Conservation (phyloP, 1,140 invertebrate genomes). For the Cylas formicarius region DNA sequence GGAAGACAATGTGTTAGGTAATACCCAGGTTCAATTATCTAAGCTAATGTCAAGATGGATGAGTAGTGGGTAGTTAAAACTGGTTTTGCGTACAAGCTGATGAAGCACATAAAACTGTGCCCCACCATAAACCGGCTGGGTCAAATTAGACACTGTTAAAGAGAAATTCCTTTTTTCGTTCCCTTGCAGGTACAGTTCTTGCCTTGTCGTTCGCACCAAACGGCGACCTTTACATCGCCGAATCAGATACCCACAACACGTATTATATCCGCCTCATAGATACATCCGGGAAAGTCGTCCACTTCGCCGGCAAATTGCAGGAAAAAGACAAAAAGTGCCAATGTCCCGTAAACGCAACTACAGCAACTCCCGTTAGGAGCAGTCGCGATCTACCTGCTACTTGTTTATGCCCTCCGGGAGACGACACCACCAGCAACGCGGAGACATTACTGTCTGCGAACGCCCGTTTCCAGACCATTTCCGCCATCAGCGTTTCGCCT, state of each 20-base stretch:
- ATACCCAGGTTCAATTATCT: not conserved
- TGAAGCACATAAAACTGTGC: too few relatives aligned
- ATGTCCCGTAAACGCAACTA: slow-evolving; percentile 51
- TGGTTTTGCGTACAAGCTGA: too few relatives aligned
- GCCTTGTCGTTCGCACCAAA: slow-evolving; percentile 85
- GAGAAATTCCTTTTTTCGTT: too few relatives aligned
- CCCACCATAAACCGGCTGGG: too few relatives aligned
- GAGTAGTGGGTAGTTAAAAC: too few relatives aligned
- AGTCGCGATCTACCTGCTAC: slow-evolving; percentile 41
- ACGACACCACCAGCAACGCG: slow-evolving; percentile 64
- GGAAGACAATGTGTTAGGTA: slow-evolving; percentile 51
- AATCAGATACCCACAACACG: slow-evolving; percentile 81
- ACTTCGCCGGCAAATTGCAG: slow-evolving; percentile 71
- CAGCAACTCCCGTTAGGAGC: slow-evolving; percentile 43
- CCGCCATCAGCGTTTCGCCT: slow-evolving; percentile 85
- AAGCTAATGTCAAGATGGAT: too few relatives aligned
- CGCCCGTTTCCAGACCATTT: slow-evolving; percentile 83
- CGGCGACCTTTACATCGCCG: slow-evolving; percentile 89
- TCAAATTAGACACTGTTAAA: too few relatives aligned
- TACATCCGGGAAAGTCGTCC: slow-evolving; percentile 73
- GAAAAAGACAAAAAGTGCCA: slow-evolving; percentile 51
- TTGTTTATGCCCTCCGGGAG: slow-evolving; percentile 51
- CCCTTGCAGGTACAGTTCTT: slow-evolving; percentile 51
- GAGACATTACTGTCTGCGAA: slow-evolving; percentile 84
- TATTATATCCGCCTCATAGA: slow-evolving; percentile 82